A percentile compares a stretch with the other conserved stretches of the same genome.
Evolutionary conservation across 2,797 vertebrate genomes (phyloP).

Genomic region (Heteromormyrus szaboi): DNA sequence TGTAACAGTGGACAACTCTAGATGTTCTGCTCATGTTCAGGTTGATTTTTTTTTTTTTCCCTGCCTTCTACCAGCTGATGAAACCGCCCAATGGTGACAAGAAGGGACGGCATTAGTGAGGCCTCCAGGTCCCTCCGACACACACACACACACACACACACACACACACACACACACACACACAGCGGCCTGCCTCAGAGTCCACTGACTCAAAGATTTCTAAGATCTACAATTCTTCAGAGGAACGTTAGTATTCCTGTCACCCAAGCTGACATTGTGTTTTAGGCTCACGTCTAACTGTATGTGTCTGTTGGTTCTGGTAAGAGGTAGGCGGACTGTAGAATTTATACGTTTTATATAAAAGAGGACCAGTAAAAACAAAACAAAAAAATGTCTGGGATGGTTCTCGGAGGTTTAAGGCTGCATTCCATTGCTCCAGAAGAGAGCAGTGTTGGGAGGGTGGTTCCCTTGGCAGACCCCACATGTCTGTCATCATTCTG

Average conservation of each 20-base stretch:
- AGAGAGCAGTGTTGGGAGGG: background rate
- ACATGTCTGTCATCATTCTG: background rate
- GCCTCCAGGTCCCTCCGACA: background rate
- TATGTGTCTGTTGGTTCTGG: background rate
- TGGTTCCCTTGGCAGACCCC: background rate
- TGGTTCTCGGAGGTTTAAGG: background rate
- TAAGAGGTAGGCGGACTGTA: background rate
- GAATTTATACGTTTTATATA: background rate
- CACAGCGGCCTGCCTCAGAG: background rate
- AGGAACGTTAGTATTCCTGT: background rate
- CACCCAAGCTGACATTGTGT: background rate
- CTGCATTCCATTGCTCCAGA: background rate
- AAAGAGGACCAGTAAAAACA: background rate
- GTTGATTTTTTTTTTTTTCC: slow-evolving; percentile 56
- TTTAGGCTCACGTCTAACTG: background rate
- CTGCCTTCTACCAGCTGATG: slow-evolving; percentile 45
- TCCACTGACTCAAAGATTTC: background rate
- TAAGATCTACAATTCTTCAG: background rate
- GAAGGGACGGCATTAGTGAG: background rate
- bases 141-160: background rate
- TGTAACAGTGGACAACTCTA: slow-evolving; percentile 89
- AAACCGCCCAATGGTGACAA: background rate
- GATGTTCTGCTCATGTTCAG: slow-evolving; percentile 38
- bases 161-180: background rate
- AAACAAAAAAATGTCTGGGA: background rate